Base-by-base conservation (phyloP, 2,888 invertebrate genomes). In the Ecdyonurus torrentis region DNA sequence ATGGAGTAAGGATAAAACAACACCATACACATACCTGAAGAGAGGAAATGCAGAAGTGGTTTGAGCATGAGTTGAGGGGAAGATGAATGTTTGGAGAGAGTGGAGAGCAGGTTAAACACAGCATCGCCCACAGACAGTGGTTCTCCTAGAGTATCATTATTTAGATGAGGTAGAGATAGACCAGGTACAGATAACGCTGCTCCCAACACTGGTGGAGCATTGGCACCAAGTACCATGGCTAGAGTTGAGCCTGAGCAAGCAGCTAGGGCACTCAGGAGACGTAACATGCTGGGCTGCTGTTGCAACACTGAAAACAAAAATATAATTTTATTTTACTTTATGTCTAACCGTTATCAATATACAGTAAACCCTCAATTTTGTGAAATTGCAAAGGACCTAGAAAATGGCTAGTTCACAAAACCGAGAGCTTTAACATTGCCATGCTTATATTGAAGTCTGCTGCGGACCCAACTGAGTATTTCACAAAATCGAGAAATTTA, bases 81-180 rank as follows among this genome's bases (percentile, higher is more conserved):
- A 5, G 89, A 85, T 1, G 91, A 85, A 70, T 86, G 85, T 58
- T 82, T 81, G n/a, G 86, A 85, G 65, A 94, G 77, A 1, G 86
- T 85, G 25, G 86, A 82, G 62, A 93, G 79, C 67, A 94, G 79
- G 75, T 89, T 87, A 71, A 91, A 92, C n/a, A 93, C 84, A 22
- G 90, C 90, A 71, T 94, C 93, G 1, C 89, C 88, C 62, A 92
- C 84, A 0, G 89, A 87, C 25, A 85, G 80, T 7, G 87, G 85
- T 69, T 87, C 86, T n/a, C 80, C 75, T 22, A 52, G 37, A 23
- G 23, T 50, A 2, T 58, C 25, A 55, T 55, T 55, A n/a, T 5
- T 22, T 5, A 55, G n/a, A 5, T 55, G n/a, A 22, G 22, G 19
- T 22, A 55, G n/a, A 10, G 59, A 59, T 22, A 58, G 58, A 18